phyloP scores from a whole-genome alignment of 2,797 vertebrate species.

The Nothura maculosa region DNA sequence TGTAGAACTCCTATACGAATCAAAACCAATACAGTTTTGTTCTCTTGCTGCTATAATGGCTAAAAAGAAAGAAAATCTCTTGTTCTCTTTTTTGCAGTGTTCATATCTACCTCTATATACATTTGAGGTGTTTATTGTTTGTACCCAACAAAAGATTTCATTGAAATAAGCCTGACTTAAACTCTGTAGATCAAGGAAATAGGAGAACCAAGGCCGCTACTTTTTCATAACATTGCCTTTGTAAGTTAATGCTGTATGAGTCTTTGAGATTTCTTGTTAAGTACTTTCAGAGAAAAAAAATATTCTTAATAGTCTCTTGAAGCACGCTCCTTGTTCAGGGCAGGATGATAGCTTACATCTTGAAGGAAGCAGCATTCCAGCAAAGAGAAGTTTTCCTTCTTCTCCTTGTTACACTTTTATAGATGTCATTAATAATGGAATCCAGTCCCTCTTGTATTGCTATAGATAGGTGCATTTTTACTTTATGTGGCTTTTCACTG shows the following conservation, averaged over 20 bases:
- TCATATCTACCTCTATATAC: background rate
- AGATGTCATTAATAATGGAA: background rate
- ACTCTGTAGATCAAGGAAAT: background rate
- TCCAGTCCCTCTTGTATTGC: background rate
- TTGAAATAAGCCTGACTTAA: background rate
- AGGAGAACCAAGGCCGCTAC: background rate
- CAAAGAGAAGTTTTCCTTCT: background rate
- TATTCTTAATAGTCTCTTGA: background rate
- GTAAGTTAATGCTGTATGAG: background rate
- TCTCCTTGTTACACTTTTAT: background rate
- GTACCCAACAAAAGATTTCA: background rate
- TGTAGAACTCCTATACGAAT: background rate
- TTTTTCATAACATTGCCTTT: background rate
- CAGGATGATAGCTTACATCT: background rate
- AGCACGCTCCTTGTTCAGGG: background rate
- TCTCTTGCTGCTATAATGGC: background rate
- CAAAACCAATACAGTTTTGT: background rate
- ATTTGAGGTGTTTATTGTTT: background rate
- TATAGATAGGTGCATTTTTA: background rate
- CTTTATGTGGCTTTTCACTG: background rate
- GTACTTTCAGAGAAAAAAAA: background rate
- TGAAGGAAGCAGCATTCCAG: background rate
- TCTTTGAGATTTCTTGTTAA: background rate
- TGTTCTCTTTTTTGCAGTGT: background rate
- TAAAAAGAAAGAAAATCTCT: background rate